A percentile compares a stretch with the other conserved stretches of the same genome.
These are phyloP conservation scores for Solenodon paradoxus DNA, from an alignment of 2,113 vertebrate genomes.

Conservation along the genomic window DNA sequence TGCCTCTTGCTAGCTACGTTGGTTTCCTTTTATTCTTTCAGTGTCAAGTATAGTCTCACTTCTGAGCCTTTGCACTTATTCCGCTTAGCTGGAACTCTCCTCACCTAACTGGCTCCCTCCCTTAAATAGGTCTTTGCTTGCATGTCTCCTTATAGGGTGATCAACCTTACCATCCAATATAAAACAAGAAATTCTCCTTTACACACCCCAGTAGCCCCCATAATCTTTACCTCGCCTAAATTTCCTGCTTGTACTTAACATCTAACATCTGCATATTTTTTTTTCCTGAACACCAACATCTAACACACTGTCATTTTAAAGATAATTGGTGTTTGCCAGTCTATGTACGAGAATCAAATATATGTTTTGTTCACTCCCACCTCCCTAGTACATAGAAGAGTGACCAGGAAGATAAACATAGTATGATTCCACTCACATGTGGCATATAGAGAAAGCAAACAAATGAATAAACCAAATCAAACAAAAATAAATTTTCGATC, in stretches of 20 bases:
- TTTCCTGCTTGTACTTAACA: background rate
- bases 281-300: background rate
- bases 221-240: background rate
- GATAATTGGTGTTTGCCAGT: background rate
- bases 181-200: background rate
- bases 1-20: background rate
- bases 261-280: background rate
- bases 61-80: background rate
- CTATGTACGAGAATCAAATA: background rate
- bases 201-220: background rate
- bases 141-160: background rate
- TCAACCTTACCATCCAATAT: background rate
- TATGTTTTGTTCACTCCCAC: background rate
- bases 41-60: background rate
- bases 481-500: too few relatives aligned
- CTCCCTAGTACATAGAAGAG: background rate
- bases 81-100: background rate
- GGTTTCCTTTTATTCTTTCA: background rate
- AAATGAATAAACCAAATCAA: too few relatives aligned
- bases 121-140: background rate
- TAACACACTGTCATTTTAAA: background rate
- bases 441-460: too few relatives aligned
- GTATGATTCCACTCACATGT: too few relatives aligned
- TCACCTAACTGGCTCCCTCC: background rate
- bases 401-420: too few relatives aligned